Evolutionary conservation across 2,113 vertebrate species (phyloP), one percentile per base, ranked within the genome.

Genomic region (Gymnogyps californianus): DNA sequence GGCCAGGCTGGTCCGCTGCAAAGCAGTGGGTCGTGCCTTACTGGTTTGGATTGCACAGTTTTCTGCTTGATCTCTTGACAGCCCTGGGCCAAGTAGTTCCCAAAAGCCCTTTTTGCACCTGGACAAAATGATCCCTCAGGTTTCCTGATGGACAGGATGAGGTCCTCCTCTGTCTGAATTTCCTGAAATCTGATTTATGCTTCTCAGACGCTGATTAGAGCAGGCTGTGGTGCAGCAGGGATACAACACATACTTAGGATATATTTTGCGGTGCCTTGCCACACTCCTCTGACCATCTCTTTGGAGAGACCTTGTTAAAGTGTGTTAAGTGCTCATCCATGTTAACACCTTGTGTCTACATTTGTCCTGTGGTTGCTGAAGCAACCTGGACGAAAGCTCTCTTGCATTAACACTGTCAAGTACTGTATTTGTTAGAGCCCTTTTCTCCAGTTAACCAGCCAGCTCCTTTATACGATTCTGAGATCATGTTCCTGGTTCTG

Each of bases 261-360:
- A 19, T 32, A 42, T 61, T 78, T 52, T 12, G 74, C 72, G 77
- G 86, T 79, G 57, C 72, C 46, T 70, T 90, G 70, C 69, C 75
- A 44, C 7, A 5, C 76, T 96, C 34, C 74, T 86, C 61, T 59
- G 89, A 93, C 74, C 87, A 84, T 67, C 81, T 92, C 80, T 87
- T 49, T 69, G 70, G 83, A 94, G 93, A 87, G 74, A 65, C 61
- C 87, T 77, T 47, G 32, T 62, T 94, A 1, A 91, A 94, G 94
- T 72, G 93, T 85, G 84, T 80, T 69, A 95, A 96, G 97, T 94
- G 93, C 96, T 96, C 75, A 80, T 91, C 87, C 87, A 1, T 90
- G 93, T 97, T 96, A 82, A 91, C 97, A 96, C 95, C 91, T 91
- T 90, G 94, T 83, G 94, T 17, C 96, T 96, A 90, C 94, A 90